A percentile compares a stretch with the other conserved stretches of the same genome.
Evolutionary conservation across 1,140 invertebrate genomes (phyloP).

Genomic region (Catajapyx aquilonaris): DNA sequence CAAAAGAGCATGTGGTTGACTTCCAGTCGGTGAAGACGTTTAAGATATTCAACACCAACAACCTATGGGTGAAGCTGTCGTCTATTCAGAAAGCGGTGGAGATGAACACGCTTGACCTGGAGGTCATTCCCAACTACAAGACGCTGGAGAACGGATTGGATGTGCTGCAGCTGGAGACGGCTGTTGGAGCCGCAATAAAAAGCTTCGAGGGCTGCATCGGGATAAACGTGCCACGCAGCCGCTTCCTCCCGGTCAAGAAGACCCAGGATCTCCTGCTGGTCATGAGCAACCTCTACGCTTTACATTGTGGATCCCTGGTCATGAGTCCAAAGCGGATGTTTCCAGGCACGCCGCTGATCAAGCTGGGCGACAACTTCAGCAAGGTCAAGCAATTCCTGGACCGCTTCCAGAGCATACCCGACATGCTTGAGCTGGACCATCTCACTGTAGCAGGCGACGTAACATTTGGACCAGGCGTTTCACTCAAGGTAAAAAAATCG

Average conservation of each 20-base stretch:
- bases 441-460: slow-evolving; percentile 98
- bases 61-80: slow-evolving; percentile 84
- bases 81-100: slow-evolving; percentile 72
- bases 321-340: slow-evolving; percentile 92
- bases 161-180: slow-evolving; percentile 93
- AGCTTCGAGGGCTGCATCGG: slow-evolving; percentile 70
- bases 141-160: slow-evolving; percentile 72
- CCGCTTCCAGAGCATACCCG: slow-evolving; percentile 89
- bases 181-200: slow-evolving; percentile 97
- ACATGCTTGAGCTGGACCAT: slow-evolving; percentile 93
- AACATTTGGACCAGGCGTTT: slow-evolving; percentile 87
- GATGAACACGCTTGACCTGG: slow-evolving; percentile 69
- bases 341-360: slow-evolving; percentile 85
- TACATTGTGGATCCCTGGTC: slow-evolving; percentile 71
- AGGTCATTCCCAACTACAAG: slow-evolving; percentile 96
- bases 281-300: slow-evolving; percentile 91
- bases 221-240: slow-evolving; percentile 85
- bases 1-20: slow-evolving; percentile 90
- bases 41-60: slow-evolving; percentile 99
- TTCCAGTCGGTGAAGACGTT: slow-evolving; percentile 98
- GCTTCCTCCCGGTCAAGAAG: slow-evolving; percentile 98
- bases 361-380: slow-evolving; percentile 86
- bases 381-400: slow-evolving; percentile 90
- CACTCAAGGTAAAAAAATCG: slow-evolving; percentile 55
- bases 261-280: slow-evolving; percentile 91